These are phyloP conservation scores for Rhaphigaster nebulosa DNA, from an alignment of 2,888 invertebrate species.

Conservation along the genomic window DNA sequence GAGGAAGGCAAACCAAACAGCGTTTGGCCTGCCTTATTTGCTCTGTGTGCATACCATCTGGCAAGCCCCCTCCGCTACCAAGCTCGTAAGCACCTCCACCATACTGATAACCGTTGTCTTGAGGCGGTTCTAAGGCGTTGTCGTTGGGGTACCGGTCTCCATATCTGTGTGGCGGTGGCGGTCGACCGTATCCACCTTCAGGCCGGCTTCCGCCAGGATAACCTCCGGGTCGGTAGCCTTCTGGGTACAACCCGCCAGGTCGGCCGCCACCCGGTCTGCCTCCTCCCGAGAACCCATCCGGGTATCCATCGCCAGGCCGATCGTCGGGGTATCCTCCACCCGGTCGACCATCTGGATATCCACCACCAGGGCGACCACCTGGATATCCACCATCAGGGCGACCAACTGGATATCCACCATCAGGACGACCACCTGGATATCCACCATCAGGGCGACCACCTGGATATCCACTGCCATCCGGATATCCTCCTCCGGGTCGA, in stretches of 20 bases:
- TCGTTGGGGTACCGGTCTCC: slow-evolving; percentile 52
- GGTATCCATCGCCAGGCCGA: background rate
- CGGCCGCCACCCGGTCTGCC: slow-evolving; percentile 53
- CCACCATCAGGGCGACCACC: slow-evolving; percentile 48
- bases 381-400: background rate
- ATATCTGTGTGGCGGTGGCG: slow-evolving; percentile 43
- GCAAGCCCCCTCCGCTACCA: slow-evolving; percentile 64
- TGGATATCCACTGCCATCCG: background rate
- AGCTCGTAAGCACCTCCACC: slow-evolving; percentile 64
- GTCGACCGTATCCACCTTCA: slow-evolving; percentile 17
- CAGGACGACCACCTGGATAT: slow-evolving; percentile 45
- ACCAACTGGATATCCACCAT: slow-evolving; percentile 45
- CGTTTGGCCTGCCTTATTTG: slow-evolving; percentile 32
- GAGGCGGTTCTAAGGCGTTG: slow-evolving; percentile 57
- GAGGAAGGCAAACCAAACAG: slow-evolving; percentile 33
- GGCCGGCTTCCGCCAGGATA: slow-evolving; percentile 54
- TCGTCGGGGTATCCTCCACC: background rate
- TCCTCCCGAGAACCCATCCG: slow-evolving; percentile 47
- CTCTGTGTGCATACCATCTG: slow-evolving; percentile 62
- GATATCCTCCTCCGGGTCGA: slow-evolving; percentile 40
- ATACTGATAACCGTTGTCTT: slow-evolving; percentile 60
- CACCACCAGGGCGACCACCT: background rate
- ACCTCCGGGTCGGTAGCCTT: slow-evolving; percentile 38
- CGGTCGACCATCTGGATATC: slow-evolving; percentile 24
- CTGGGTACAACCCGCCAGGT: slow-evolving; percentile 45